A percentile compares a stretch with the other conserved stretches of the same genome.
These are phyloP conservation scores for Rhagophthalmus giganteus DNA, from an alignment of 2,888 invertebrate genomes.

Conservation along the genomic window DNA sequence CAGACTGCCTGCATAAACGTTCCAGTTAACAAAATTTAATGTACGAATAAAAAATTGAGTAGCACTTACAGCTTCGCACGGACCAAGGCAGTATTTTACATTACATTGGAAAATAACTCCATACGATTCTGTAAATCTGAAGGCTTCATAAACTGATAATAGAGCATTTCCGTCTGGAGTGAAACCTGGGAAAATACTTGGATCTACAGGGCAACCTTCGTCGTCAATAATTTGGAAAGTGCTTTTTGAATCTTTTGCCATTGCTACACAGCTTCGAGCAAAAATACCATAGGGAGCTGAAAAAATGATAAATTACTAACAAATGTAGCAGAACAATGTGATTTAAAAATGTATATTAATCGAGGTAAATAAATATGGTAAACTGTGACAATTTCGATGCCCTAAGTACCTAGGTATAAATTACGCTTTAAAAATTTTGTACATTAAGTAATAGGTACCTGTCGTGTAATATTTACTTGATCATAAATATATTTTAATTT, in stretches of 20 bases:
- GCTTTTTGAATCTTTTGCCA: constrained; percentile 95
- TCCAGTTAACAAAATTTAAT: no score
- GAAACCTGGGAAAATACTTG: constrained; percentile 91
- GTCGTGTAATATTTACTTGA: no score
- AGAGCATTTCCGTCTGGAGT: constrained; percentile 87
- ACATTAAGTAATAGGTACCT: no score
- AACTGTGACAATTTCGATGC: no score
- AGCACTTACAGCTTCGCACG: constrained; percentile 82
- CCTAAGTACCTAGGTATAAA: no score
- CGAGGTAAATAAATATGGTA: no score
- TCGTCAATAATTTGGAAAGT: constrained; percentile 96
- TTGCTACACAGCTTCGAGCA: constrained; percentile 92
- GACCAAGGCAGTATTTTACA: constrained; percentile 93
- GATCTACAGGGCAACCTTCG: constrained; percentile 92
- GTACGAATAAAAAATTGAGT: no score
- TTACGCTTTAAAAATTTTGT: no score
- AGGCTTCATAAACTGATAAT: constrained; percentile 91
- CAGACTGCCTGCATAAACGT: constrained; percentile 80
- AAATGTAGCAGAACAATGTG: no score
- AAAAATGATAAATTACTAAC: constrained; percentile 47
- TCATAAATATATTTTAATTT: no score
- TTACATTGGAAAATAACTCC: constrained; percentile 97
- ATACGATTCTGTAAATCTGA: constrained; percentile 93
- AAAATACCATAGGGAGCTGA: constrained; percentile 94
- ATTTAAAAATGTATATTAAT: no score